phyloP scores from a whole-genome alignment of 2,888 invertebrate genomes.

The Microctonus hyperodae region DNA sequence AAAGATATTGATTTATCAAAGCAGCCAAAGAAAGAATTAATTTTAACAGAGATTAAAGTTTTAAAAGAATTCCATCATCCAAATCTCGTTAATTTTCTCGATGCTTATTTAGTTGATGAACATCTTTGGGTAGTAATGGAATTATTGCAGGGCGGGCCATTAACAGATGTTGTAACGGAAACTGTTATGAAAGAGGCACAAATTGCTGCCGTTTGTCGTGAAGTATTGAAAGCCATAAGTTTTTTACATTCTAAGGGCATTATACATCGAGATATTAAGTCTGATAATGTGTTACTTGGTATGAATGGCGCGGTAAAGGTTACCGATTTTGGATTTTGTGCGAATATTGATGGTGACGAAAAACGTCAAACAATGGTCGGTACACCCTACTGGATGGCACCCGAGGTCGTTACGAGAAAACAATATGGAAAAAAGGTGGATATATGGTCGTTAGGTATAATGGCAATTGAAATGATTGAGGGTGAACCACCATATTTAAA shows the following conservation, averaged over 20 bases:
- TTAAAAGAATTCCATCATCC: constrained; percentile 91
- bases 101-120: constrained; percentile 89
- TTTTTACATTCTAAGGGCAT: constrained; percentile 91
- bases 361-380: constrained; percentile 98
- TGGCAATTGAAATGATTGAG: constrained; percentile 98
- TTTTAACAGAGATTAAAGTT: constrained; percentile 93
- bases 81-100: constrained; percentile 94
- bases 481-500: constrained; percentile 97
- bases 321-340: constrained; percentile 98
- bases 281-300: constrained; percentile 94
- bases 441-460: constrained; percentile 96
- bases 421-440: constrained; percentile 94
- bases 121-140: constrained; percentile 98
- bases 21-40: constrained; percentile 94
- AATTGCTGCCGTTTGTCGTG: constrained; percentile 93
- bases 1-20: constrained; percentile 95
- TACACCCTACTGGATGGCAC: constrained; percentile 99
- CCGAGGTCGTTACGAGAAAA: constrained; percentile 90
- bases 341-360: constrained; percentile 93
- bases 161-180: constrained; percentile 97
- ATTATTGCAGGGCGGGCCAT: constrained; percentile 90
- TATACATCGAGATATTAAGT: constrained; percentile 95
- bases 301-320: constrained; percentile 93
- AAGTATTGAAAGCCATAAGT: constrained; percentile 86
- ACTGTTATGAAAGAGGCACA: constrained; percentile 97